Evolutionary conservation across 1,140 invertebrate species (phyloP).

Genomic region (Saccostrea cuccullata): DNA sequence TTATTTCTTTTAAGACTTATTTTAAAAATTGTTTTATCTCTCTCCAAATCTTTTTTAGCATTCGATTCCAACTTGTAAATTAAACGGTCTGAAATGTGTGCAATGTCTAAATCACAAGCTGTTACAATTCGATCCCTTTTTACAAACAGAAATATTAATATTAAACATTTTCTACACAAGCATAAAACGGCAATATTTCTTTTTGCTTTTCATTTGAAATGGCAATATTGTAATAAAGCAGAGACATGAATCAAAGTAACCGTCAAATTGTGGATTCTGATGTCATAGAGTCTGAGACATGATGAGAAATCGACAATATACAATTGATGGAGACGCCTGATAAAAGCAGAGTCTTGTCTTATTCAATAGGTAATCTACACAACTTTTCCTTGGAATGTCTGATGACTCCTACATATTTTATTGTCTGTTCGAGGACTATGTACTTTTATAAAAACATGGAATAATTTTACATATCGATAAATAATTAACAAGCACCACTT

Average conservation of each 20-base stretch:
- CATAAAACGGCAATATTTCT: too few species aligned
- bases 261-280: neutral
- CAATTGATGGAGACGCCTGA: constrained; percentile 16
- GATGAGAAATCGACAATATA: neutral
- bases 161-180: too few species aligned
- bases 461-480: neutral
- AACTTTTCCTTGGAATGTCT: neutral
- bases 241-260: neutral
- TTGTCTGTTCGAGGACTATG: neutral
- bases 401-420: neutral
- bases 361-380: neutral
- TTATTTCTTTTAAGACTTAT: too few species aligned
- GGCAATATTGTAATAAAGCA: neutral
- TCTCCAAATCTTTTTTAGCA: too few species aligned
- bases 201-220: neutral
- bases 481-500: constrained; percentile 1
- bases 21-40: too few species aligned
- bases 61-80: too few species aligned
- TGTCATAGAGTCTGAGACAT: neutral
- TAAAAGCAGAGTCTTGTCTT: neutral
- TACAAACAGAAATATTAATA: too few species aligned
- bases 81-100: too few species aligned
- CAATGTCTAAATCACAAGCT: too few species aligned
- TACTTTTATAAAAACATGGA: neutral
- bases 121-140: too few species aligned